A percentile compares a stretch with the other conserved stretches of the same genome.
Evolutionary conservation across 2,888 invertebrate genomes (phyloP).

Genomic region (Cryptosula pallasiana): DNA sequence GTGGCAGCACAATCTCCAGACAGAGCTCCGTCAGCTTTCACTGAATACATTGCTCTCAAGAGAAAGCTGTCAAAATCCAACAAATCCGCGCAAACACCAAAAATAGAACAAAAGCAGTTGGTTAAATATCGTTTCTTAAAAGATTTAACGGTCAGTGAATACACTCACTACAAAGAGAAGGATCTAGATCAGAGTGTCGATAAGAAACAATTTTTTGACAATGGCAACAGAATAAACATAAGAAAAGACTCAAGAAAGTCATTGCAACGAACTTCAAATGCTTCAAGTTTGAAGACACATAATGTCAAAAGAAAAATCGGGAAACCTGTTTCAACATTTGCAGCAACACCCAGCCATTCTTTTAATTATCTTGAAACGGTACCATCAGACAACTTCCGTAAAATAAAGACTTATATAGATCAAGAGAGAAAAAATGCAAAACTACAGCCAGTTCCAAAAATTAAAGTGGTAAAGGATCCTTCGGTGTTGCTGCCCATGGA

Average conservation of each 20-base stretch:
- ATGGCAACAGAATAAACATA: too few relatives aligned
- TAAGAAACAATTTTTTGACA: too few relatives aligned
- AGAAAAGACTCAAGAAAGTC: too few relatives aligned
- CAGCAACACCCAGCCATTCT: background rate
- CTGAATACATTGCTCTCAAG: background rate
- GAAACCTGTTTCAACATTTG: background rate
- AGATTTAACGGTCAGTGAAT: background rate
- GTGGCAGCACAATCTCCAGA: background rate
- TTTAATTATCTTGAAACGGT: background rate
- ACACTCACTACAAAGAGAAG: background rate
- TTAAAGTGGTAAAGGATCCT: background rate
- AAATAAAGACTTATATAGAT: background rate
- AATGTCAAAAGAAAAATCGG: background rate
- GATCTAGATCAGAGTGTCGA: background rate
- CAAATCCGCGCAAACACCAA: background rate
- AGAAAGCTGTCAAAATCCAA: background rate
- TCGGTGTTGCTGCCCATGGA: background rate
- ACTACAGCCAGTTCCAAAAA: background rate
- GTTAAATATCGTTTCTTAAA: background rate
- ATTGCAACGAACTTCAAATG: too few relatives aligned
- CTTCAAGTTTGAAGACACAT: background rate
- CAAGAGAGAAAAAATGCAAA: background rate
- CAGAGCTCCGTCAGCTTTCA: background rate
- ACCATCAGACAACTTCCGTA: background rate
- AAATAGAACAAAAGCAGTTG: background rate